These are phyloP conservation scores for Oreochromis mossambicus DNA, from an alignment of 2,797 vertebrate genomes.

Conservation along the genomic window DNA sequence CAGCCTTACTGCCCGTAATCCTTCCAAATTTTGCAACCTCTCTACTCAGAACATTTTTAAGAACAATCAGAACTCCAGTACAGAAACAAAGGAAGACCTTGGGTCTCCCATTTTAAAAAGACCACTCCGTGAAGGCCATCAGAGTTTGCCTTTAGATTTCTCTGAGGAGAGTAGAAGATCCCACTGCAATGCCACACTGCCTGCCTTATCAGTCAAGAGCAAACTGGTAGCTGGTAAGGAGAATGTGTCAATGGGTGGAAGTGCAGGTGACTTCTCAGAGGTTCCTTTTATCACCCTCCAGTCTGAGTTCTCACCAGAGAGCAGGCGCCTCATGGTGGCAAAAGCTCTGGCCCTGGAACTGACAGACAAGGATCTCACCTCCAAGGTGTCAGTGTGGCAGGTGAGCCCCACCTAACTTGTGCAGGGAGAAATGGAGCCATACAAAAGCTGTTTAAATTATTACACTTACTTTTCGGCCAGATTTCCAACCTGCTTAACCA, in stretches of 20 bases:
- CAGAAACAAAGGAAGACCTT: constrained; percentile 40
- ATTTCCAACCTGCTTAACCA: neutral
- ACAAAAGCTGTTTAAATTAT: neutral
- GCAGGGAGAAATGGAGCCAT: neutral
- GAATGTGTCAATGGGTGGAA: neutral
- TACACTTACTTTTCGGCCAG: neutral
- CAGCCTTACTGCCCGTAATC: constrained; percentile 40
- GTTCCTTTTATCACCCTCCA: constrained; percentile 67
- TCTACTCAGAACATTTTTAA: constrained; percentile 29
- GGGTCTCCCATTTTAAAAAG: constrained; percentile 51
- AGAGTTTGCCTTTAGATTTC: constrained; percentile 79
- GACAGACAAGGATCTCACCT: constrained; percentile 73
- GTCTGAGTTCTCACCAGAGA: constrained; percentile 78
- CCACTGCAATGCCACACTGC: neutral
- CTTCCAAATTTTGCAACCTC: neutral
- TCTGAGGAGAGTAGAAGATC: constrained; percentile 31
- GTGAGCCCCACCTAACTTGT: constrained; percentile 60
- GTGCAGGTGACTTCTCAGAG: constrained; percentile 3
- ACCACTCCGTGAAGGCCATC: constrained; percentile 68
- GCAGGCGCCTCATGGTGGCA: constrained; percentile 81
- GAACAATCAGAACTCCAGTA: constrained; percentile 61
- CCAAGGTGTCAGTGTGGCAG: constrained; percentile 89
- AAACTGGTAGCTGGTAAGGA: neutral
- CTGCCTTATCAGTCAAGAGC: constrained; percentile 26
- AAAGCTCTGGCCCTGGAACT: constrained; percentile 83